These are phyloP conservation scores for Coreoperca whiteheadi DNA, from an alignment of 2,113 vertebrate species.

Conservation along the genomic window DNA sequence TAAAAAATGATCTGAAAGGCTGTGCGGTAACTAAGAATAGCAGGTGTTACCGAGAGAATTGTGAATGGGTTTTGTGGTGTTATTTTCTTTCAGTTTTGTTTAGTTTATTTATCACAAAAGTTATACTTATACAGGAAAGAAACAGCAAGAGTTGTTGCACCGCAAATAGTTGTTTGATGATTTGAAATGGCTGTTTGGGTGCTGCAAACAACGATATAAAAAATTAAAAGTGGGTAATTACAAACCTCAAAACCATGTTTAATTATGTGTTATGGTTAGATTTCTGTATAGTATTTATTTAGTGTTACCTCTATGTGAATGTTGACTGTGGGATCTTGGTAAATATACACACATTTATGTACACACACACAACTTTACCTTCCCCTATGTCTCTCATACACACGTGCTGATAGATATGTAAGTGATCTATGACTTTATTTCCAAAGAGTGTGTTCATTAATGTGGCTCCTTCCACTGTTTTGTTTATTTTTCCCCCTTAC, in stretches of 20 bases:
- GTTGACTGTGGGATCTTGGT: background rate
- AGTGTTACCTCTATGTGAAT: constrained; percentile 9
- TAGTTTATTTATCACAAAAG: constrained; percentile 41
- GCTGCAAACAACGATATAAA: constrained; percentile 36
- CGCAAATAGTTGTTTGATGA: constrained; percentile 26
- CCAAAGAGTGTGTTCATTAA: constrained; percentile 46
- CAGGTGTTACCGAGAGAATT: constrained; percentile 26
- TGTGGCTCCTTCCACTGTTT: constrained; percentile 44
- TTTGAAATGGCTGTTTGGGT: constrained; percentile 57
- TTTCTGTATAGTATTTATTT: constrained; percentile 15
- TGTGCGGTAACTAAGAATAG: constrained; percentile 46
- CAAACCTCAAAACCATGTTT: constrained; percentile 61
- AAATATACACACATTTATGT: background rate
- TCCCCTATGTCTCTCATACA: background rate
- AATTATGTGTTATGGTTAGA: constrained; percentile 17
- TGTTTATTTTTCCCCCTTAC: constrained; percentile 61
- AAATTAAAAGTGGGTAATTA: constrained; percentile 51
- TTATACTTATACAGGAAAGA: constrained; percentile 29
- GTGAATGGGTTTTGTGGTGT: constrained; percentile 28
- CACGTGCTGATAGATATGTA: background rate
- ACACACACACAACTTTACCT: background rate
- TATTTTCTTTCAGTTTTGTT: constrained; percentile 44
- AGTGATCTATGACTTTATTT: constrained; percentile 37
- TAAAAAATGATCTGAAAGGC: constrained; percentile 41
- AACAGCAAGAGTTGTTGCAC: constrained; percentile 33